phyloP scores from a whole-genome alignment of 2,113 vertebrate genomes.

The Podarcis muralis region DNA sequence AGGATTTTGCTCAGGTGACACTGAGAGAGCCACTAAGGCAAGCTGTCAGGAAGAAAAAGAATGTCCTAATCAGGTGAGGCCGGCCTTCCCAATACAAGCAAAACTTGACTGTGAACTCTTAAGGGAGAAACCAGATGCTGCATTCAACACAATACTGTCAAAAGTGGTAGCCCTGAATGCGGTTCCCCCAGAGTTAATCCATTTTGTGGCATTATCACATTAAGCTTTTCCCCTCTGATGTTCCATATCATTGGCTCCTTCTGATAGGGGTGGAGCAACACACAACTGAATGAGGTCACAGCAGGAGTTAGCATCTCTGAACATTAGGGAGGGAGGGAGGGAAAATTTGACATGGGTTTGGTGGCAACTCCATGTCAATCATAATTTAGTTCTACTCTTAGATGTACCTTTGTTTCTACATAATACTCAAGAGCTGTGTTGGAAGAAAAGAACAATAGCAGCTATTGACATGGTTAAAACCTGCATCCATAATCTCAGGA shows the following conservation, averaged over 20 bases:
- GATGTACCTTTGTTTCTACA: neutral
- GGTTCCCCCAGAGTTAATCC: neutral
- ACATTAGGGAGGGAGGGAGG: neutral
- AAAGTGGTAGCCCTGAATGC: neutral
- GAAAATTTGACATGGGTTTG: neutral
- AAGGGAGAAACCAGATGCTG: neutral
- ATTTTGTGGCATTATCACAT: neutral
- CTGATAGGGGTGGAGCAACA: neutral
- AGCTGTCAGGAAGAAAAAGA: slow-evolving; percentile 98
- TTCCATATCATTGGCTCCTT: neutral
- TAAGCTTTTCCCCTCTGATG: neutral
- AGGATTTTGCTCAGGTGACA: slow-evolving; percentile 97
- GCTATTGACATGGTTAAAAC: neutral
- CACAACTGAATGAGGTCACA: neutral
- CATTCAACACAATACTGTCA: neutral
- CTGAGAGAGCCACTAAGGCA: slow-evolving; percentile 93
- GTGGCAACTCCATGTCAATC: neutral
- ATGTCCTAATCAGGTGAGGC: slow-evolving; percentile 93
- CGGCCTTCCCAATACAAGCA: neutral
- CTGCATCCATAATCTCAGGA: neutral
- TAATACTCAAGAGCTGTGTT: neutral
- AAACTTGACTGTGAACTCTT: too few species aligned
- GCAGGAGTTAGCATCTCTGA: neutral
- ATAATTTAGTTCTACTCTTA: neutral
- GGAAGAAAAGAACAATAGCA: neutral